Evolutionary conservation across 2,113 vertebrate species (phyloP).

Genomic region (Pteropus alecto): DNA sequence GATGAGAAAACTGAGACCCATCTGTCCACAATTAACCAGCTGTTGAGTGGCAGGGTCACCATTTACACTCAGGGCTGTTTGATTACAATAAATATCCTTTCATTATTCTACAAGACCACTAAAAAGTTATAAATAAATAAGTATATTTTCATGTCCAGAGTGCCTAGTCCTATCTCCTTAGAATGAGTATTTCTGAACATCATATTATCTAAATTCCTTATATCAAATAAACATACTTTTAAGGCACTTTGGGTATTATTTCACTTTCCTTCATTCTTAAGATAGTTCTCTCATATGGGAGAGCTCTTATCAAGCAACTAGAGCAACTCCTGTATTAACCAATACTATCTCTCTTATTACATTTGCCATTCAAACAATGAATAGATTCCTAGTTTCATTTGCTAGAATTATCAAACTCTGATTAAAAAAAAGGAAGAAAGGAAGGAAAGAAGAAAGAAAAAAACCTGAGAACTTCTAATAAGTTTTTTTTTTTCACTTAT

Average conservation of each 20-base stretch:
- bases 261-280: not conserved
- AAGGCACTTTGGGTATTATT: not conserved
- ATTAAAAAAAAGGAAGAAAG: not conserved
- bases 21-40: not conserved
- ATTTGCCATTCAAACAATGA: not conserved
- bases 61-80: not conserved
- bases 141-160: not conserved
- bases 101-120: not conserved
- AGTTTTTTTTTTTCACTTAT: slow-evolving; percentile 1
- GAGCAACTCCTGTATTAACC: not conserved
- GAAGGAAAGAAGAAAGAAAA: not conserved
- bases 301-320: not conserved
- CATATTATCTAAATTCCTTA: not conserved
- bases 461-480: not conserved
- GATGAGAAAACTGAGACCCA: not conserved
- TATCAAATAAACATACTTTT: not conserved
- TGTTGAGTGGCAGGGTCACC: not conserved
- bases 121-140: not conserved
- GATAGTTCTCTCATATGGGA: not conserved
- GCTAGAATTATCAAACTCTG: not conserved
- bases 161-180: not conserved
- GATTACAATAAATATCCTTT: not conserved
- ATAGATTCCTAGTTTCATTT: not conserved
- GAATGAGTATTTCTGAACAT: not conserved
- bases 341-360: not conserved